A percentile compares a stretch with the other conserved stretches of the same genome.
phyloP scores from a whole-genome alignment of 2,797 vertebrate genomes.

The Betta splendens region DNA sequence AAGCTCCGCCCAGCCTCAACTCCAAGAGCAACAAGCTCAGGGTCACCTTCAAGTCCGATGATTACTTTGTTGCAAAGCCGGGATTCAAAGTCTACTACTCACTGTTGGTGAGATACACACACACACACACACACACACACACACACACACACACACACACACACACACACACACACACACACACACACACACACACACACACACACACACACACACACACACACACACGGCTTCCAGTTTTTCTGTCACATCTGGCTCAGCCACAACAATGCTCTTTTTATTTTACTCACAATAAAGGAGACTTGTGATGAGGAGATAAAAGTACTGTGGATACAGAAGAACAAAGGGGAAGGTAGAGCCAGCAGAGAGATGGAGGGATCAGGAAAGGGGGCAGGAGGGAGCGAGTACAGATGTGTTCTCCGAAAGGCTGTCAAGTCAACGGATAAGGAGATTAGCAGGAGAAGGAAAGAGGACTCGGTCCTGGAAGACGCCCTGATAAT shows the following conservation, averaged over 20 bases:
- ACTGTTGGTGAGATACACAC: slow-evolving; percentile 87
- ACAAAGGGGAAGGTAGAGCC: slow-evolving; percentile 22
- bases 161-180: slow-evolving; percentile 4
- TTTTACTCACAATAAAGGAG: slow-evolving; percentile 35
- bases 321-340: slow-evolving; percentile 16
- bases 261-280: slow-evolving; percentile 12
- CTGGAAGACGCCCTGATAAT: slow-evolving; percentile 57
- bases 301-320: slow-evolving; percentile 24
- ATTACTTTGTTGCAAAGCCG: slow-evolving; percentile 97
- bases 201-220: slow-evolving; percentile 5
- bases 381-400: slow-evolving; percentile 10
- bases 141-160: slow-evolving; percentile 3
- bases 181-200: slow-evolving; percentile 6
- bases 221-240: slow-evolving; percentile 11
- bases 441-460: slow-evolving; percentile 67
- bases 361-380: slow-evolving; percentile 38
- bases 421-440: slow-evolving; percentile 59
- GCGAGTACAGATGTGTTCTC: slow-evolving; percentile 39
- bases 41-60: slow-evolving; percentile 96
- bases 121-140: slow-evolving; percentile 2
- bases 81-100: slow-evolving; percentile 96
- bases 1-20: slow-evolving; percentile 87
- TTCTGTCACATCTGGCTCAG: slow-evolving; percentile 32
- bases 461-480: slow-evolving; percentile 48
- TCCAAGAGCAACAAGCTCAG: slow-evolving; percentile 91